Percentiles rank a stretch among this genome's conserved stretches.
Evolutionary conservation across 2,113 vertebrate genomes (phyloP).

Genomic region (Rynchops niger): DNA sequence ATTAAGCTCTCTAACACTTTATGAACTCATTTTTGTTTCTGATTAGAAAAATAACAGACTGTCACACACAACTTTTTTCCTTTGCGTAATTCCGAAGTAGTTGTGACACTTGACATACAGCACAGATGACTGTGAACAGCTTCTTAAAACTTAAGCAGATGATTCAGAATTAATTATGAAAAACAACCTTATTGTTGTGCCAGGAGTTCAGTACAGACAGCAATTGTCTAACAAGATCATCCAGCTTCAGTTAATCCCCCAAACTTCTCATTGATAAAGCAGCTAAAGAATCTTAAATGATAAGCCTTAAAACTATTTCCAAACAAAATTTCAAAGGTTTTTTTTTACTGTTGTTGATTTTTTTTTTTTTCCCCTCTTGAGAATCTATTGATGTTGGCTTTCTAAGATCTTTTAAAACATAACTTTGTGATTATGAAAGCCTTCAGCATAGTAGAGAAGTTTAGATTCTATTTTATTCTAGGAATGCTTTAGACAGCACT

Average conservation of each 20-base stretch:
- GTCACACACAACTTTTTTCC: constrained; percentile 15
- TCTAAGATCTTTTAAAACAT: neutral
- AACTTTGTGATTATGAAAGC: neutral
- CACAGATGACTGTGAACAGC: constrained; percentile 9
- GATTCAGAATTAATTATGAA: constrained; percentile 45
- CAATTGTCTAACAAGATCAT: neutral
- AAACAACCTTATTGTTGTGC: neutral
- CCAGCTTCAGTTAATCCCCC: neutral
- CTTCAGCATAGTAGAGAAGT: neutral
- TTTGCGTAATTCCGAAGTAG: constrained; percentile 42
- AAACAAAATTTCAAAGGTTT: neutral
- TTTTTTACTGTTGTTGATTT: neutral
- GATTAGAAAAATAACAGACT: constrained; percentile 62
- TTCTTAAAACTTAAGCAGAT: constrained; percentile 47
- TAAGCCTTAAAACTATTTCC: neutral
- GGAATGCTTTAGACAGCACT: neutral
- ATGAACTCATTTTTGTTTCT: constrained; percentile 36
- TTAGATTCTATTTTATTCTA: neutral
- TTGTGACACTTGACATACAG: constrained; percentile 51
- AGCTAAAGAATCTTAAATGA: neutral
- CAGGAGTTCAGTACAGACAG: neutral
- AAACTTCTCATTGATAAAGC: neutral
- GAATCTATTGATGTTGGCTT: neutral
- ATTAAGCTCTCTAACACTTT: neutral
- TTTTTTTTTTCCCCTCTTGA: neutral